Conservation (phyloP, 2,797 vertebrate genomes). For the Enteromius afrohamiltoni region DNA sequence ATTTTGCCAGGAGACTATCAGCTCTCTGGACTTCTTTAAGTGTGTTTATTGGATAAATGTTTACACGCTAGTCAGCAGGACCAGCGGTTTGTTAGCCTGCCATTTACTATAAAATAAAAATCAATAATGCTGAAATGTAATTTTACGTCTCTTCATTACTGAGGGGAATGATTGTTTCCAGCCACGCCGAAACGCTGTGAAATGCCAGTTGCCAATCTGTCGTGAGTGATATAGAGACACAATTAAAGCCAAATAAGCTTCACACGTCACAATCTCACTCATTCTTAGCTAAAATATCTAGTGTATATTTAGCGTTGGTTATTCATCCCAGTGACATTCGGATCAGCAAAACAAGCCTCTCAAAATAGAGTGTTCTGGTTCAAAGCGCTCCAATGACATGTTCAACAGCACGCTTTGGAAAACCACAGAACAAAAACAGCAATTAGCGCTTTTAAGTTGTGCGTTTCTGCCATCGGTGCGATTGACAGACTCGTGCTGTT, state of each 20-base stretch:
- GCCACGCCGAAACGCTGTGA: conserved; percentile 65
- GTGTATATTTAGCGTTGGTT: background rate
- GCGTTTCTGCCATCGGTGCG: background rate
- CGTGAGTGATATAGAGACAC: conserved; percentile 36
- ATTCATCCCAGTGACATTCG: background rate
- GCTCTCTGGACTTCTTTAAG: conserved; percentile 84
- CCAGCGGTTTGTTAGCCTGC: conserved; percentile 77
- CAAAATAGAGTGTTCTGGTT: conserved; percentile 45
- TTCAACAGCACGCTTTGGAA: conserved; percentile 43
- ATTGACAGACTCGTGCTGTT: conserved; percentile 34
- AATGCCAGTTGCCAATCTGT: conserved; percentile 65
- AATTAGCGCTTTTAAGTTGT: conserved; percentile 56
- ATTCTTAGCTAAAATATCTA: background rate
- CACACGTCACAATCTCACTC: background rate
- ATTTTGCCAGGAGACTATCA: conserved; percentile 78
- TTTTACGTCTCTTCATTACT: conserved; percentile 72
- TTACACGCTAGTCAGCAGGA: conserved; percentile 73
- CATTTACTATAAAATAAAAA: conserved; percentile 85
- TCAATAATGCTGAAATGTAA: conserved; percentile 76
- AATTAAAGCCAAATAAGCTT: background rate
- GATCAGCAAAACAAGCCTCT: background rate
- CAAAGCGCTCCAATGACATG: conserved; percentile 55
- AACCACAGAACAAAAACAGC: conserved; percentile 63
- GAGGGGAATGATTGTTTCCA: conserved; percentile 70
- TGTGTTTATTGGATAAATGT: conserved; percentile 79